Base-by-base conservation (phyloP, 1,140 invertebrate genomes). In the Hirudo medicinalis region DNA sequence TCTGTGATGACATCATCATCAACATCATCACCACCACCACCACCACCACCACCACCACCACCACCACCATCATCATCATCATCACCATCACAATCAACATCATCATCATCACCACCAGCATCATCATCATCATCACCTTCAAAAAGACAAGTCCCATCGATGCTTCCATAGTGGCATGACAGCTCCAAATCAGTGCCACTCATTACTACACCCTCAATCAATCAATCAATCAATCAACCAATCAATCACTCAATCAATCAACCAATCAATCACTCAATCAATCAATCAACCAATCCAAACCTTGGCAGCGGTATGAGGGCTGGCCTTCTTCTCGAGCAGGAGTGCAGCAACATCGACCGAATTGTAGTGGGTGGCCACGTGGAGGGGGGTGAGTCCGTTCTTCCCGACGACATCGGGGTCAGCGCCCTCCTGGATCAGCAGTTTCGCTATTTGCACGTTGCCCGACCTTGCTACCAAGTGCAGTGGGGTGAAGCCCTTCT, bases 401-500 rank as follows among this genome's bases (percentile, higher is more conserved):
- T 88, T 99, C 78, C 95, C 97, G 78, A 95, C 91, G 27, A 93
- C 89, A 84, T 99, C 94, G 20, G 97, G 89, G 57, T 92, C 89
- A 2, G 94, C 93, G 73, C 92, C 91, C 80, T 90, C 89, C 80
- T 96, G 91, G 27, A 98, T 85, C 29, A 99, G 85, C 68, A 98
- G 85, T 71, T 91, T 89, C 5, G 92, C 94, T 9, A 98, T 91
- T 83, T 95, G 95, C 75, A 96, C 88, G 81, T 97, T 93, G 54
- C 95, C 96, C 83, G 99, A 98, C 83, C 99, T 99, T 36, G 94
- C 91, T 22, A 95, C 94, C 76, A 99, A 86, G 84, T 99, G 96
- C 13, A 99, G 84, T 20, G 96, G 94, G 25, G 94, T 97, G 80
- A 99, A 98, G 73, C 96, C 96, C 84, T 97, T 98, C 82, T 96